Conservation (phyloP, 2,888 invertebrate species). For the Oegoconia quadripuncta region DNA sequence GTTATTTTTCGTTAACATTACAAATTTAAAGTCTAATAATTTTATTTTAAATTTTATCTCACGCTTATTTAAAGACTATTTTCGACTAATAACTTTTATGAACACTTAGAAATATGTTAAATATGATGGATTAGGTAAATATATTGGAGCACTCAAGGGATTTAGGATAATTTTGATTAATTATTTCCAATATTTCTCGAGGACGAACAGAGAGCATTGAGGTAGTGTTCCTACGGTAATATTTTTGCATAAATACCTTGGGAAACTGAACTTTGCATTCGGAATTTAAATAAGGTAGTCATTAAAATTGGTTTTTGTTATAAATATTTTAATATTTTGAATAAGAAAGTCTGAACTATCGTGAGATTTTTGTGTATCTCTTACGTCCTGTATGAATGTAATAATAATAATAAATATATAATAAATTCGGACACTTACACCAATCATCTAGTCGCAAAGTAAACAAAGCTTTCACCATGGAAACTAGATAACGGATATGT, state of each 20-base stretch:
- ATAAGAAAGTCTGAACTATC: not conserved
- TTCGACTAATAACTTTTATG: not conserved
- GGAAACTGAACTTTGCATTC: slow-evolving; percentile 19
- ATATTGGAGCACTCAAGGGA: slow-evolving; percentile 22
- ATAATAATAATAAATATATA: too few relatives aligned
- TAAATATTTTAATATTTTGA: slow-evolving; percentile 1
- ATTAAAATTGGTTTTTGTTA: slow-evolving; percentile 25
- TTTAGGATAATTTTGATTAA: slow-evolving; percentile 48
- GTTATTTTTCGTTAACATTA: slow-evolving; percentile 16
- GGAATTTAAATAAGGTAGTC: slow-evolving; percentile 19
- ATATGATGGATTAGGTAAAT: slow-evolving; percentile 61
- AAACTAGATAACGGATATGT: too few relatives aligned
- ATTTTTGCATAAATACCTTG: slow-evolving; percentile 44
- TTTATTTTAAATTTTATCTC: slow-evolving; percentile 2
- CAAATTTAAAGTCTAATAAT: not conserved
- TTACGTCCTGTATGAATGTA: too few relatives aligned
- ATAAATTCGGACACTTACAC: not conserved
- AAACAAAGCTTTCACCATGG: too few relatives aligned
- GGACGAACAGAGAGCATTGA: slow-evolving; percentile 28
- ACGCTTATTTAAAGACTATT: not conserved
- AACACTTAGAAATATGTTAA: slow-evolving; percentile 10
- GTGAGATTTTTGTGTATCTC: too few relatives aligned
- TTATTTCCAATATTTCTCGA: slow-evolving; percentile 48
- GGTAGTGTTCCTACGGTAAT: slow-evolving; percentile 34
- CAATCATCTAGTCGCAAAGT: too few relatives aligned